Base-by-base conservation (phyloP, 2,113 vertebrate genomes). In the Laterallus jamaicensis region DNA sequence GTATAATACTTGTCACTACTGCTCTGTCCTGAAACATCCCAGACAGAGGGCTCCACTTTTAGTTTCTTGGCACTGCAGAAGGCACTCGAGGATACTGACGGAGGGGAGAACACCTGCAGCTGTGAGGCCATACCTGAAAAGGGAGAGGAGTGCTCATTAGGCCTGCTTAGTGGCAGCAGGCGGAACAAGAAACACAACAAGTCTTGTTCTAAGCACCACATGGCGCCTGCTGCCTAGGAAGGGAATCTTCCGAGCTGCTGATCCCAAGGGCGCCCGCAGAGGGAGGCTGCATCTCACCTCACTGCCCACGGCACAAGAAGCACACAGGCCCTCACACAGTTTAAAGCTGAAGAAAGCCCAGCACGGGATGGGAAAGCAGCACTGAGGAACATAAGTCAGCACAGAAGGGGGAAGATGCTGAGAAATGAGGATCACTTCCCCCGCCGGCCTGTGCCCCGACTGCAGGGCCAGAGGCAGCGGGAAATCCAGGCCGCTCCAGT, bases 21-120 rank as follows among this genome's bases (percentile, higher is more conserved):
- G 97, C 98, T 98, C 98, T 98, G 99, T 98, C 97, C 98, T 97
- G 98, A 99, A 97, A 98, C 98, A 95, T 99, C 99, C 99, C 99
- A 99, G 94, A 97, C 96, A 77, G 98, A 98, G 97, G 98, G 98
- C 98, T 99, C 99, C 95, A 99, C 98, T 98, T 99, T 99, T 87
- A 99, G 98, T 98, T 99, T 99, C 98, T 99, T 99, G 42, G 99
- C 98, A 92, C 99, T 99, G 92, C 98, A 99, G 97, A 99, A 99
- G 98, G 98, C 99, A 98, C 99, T 99, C 97, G 99, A 99, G 97
- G 99, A 99, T 96, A 99, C 98, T 82, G 99, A 99, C 96, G 99
- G 99, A 77, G 99, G 99, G 96, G 99, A 99, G 98, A 99, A 99
- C 91, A 98, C 99, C 98, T 99, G 99, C 96, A 99, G 98, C 98